Evolutionary conservation across 2,113 vertebrate genomes (phyloP), one percentile per base, ranked within the genome.

Genomic region (Acanthochromis polyacanthus): DNA sequence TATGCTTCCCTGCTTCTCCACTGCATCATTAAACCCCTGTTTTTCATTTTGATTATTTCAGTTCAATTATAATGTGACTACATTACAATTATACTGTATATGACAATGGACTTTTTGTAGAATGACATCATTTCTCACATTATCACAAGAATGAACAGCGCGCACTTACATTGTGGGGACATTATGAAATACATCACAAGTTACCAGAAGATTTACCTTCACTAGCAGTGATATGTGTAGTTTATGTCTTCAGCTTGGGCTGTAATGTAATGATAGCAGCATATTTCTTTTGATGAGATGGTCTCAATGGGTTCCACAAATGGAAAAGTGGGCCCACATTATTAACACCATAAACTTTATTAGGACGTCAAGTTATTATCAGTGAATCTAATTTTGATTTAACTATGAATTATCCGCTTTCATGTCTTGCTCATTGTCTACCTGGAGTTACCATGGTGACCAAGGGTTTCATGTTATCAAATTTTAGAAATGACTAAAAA

Each of bases 111-210:
- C n/a, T 53, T 30, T 30, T 2, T n/a, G 22, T 1, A 40, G 30
- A 17, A 20, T 25, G 10, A 23, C 7, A 38, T 0, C 1, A 53
- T 32, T 32, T 64, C 2, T 7, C 19, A 11, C 3, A 23, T 25
- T 43, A 32, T 22, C 17, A 20, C 46, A 8, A 51, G 40, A 20
- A 3, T 73, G 3, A 20, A 32, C 8, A 50, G 38, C 5, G 3
- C 23, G 46, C 1, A 51, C 46, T 43, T 40, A 43, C 23, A 51
- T 2, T 1, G 9, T 58, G 11, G 20, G 25, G 17, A 63, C 30
- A 67, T 78, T 40, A 64, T 36, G 43, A 69, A 19, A 51, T 57
- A 63, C 32, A 46, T 30, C 25, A 73, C 61, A 10, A 10, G 32
- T 43, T 38, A 77, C 57, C 38, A 25, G 58, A 72, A 62, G n/a